Conservation (phyloP, 2,888 invertebrate species). For the Actias luna region DNA sequence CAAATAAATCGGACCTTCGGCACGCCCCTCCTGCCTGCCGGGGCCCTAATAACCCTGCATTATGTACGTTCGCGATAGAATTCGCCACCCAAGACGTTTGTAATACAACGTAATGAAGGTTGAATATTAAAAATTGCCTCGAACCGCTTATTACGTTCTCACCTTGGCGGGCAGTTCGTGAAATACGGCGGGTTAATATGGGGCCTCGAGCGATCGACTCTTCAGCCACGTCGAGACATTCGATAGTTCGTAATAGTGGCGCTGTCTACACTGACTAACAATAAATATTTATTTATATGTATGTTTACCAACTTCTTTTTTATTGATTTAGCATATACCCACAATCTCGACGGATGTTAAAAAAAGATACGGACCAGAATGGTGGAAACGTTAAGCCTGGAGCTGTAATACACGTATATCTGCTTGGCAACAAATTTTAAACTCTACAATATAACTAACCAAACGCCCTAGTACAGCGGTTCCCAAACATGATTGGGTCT, state of each 20-base stretch:
- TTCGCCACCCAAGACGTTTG: conserved; percentile 81
- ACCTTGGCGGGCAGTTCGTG: conserved; percentile 75
- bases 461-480: no score
- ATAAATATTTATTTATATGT: conserved; percentile 8
- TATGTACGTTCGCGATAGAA: conserved; percentile 80
- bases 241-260: conserved; percentile 62
- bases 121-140: conserved; percentile 80
- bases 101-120: conserved; percentile 81
- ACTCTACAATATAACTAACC: no score
- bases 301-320: no score
- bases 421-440: no score
- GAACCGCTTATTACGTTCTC: conserved; percentile 81
- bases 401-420: no score
- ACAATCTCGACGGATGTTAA: no score
- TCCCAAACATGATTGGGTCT: no score
- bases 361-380: no score
- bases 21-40: conserved; percentile 61
- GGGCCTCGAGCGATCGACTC: conserved; percentile 48
- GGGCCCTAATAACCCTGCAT: conserved; percentile 73
- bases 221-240: conserved; percentile 41
- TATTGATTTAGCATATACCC: no score
- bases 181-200: conserved; percentile 77
- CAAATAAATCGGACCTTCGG: conserved; percentile 76
- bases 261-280: conserved; percentile 36
- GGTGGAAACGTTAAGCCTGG: no score